Evolutionary conservation across 2,113 vertebrate species (phyloP), one percentile per base, ranked within the genome.

Genomic region (Sceloporus undulatus): DNA sequence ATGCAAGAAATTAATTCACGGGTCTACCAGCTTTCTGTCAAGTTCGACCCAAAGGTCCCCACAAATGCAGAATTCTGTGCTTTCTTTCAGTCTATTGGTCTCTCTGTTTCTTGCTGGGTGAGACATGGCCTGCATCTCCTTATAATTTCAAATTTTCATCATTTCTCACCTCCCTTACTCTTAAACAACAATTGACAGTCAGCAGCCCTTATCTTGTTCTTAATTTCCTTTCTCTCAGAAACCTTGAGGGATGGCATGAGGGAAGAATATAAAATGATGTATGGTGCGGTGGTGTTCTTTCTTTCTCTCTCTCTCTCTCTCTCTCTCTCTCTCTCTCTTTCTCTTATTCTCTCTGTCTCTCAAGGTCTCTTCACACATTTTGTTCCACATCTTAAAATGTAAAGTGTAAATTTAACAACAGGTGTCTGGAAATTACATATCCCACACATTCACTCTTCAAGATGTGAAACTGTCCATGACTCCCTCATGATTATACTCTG

Each of bases 131-230:
- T 19, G 8, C n/a, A 13, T 83, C 66, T 83, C 66, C 18, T 66
- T 3, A n/a, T 73, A 54, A 73, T 38, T n/a, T 21, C 11, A 19
- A 29, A 34, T 2, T 42, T 27, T 66, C 66, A 10, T 19, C 13
- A 4, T 48, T 13, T 84, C 48, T 54, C 8, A 11, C 27, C 48
- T 73, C 48, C n/a, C 52, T 13, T 19, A 71, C 48, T 23, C 29
- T 52, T 73, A 74, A 74, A 34, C 68, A 23, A n/a, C 82, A 34
- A 10, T 54, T 73, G 48, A 84, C 27, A 34, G 18, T 8, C 19
- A n/a, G 23, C 65, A 56, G 27, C n/a, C 68, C 42, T 73, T 84
- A 84, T 84, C 82, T 84, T 84, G 82, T 84, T 74, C 82, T 73
- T 84, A 73, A 84, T 84, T 84, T 73, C 82, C 82, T 84, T 19